These are phyloP conservation scores for Nylanderia fulva DNA, from an alignment of 1,140 invertebrate genomes.

Conservation along the genomic window DNA sequence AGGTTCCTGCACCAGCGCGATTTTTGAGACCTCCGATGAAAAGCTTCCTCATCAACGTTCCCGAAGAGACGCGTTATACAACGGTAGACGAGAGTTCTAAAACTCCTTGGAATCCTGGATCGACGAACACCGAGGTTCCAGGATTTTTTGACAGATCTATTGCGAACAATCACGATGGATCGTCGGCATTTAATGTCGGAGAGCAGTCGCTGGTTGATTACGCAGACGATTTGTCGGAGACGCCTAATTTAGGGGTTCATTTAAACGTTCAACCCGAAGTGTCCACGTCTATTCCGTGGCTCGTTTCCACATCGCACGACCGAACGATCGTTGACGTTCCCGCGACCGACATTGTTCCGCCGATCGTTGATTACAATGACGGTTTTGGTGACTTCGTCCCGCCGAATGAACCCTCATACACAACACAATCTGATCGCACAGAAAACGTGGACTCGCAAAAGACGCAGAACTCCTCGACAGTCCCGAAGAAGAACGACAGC, in stretches of 20 bases:
- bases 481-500: neutral
- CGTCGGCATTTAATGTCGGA: neutral
- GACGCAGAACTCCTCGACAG: neutral
- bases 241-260: neutral
- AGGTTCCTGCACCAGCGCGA: neutral
- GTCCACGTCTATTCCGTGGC: constrained; percentile 22
- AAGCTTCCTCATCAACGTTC: constrained; percentile 75
- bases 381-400: constrained; percentile 44
- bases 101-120: constrained; percentile 20
- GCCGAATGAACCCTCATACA: constrained; percentile 7
- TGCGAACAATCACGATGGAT: neutral
- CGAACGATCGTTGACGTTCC: constrained; percentile 56
- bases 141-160: neutral
- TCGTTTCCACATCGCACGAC: constrained; percentile 35
- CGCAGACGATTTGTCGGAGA: neutral
- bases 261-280: neutral
- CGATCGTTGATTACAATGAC: constrained; percentile 49
- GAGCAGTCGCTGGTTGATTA: constrained; percentile 33
- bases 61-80: constrained; percentile 67
- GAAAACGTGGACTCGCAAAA: neutral
- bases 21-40: constrained; percentile 57
- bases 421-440: neutral
- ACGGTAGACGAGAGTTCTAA: constrained; percentile 65
- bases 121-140: constrained; percentile 49
- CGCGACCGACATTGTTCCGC: constrained; percentile 72